phyloP scores from a whole-genome alignment of 2,113 vertebrate genomes.

The Calyptommatus sinebrachiatus region DNA sequence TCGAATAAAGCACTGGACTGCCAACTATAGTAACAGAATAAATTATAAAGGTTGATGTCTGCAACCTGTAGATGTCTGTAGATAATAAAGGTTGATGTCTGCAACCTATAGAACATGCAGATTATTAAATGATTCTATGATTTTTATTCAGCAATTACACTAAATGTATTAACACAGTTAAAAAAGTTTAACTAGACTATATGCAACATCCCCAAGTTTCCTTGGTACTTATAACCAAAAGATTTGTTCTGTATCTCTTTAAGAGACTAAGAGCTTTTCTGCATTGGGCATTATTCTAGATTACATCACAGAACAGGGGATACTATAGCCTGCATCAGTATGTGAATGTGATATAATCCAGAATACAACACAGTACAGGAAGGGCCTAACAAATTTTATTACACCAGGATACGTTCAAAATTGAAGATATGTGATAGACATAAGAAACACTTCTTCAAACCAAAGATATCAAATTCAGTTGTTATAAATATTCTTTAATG shows the following conservation, averaged over 20 bases:
- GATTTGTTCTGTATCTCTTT: constrained; percentile 6
- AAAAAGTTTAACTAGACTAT: not conserved
- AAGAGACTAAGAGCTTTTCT: not conserved
- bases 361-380: too few relatives aligned
- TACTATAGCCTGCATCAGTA: too few relatives aligned
- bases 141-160: not conserved
- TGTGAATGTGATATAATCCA: too few relatives aligned
- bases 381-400: not conserved
- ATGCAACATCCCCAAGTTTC: not conserved
- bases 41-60: too few relatives aligned
- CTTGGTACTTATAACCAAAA: not conserved
- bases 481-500: not conserved
- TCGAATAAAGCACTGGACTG: too few relatives aligned
- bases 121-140: not conserved
- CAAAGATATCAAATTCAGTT: not conserved
- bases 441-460: not conserved
- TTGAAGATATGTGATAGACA: not conserved
- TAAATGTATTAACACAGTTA: not conserved
- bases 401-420: not conserved
- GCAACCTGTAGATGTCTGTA: too few relatives aligned
- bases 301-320: too few relatives aligned
- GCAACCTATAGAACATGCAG: too few relatives aligned
- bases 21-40: too few relatives aligned
- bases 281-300: too few relatives aligned
- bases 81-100: too few relatives aligned